Evolutionary conservation across 1,140 invertebrate species (phyloP), one percentile per base, ranked within the genome.

Genomic region (Atta texana): DNA sequence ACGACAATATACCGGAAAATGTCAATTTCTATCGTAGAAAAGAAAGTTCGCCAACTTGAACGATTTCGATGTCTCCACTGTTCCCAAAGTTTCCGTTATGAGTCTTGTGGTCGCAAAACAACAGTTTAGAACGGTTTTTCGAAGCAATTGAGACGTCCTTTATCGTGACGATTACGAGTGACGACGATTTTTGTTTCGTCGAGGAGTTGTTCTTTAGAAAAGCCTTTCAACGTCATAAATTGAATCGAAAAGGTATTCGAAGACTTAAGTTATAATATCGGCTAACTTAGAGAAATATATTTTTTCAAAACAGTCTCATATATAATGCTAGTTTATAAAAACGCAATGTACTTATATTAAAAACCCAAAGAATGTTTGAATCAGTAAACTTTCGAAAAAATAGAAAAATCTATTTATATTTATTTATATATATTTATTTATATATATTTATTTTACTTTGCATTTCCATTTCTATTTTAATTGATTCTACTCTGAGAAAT

Each of bases 41-140:
- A 39, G 74, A 85, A 89, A 89, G 72, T 89, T 57, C 18, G 78
- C 39, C 12, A 78, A 88, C 75, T 87, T 88, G 44, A 76, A 71
- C 31, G 51, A 85, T 66, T 85, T 76, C 59, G 81, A 76, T 64
- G 39, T 34, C 74, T 49, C 49, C 34, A 28, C 14, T 21, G 57
- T 39, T 10, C 51, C 2, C 8, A 6, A 57, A 85, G 87, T 85
- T 89, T 88, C 28, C 72, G 78, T 18, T 59, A 64, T 57, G 55
- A 82, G 51, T 44, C 21, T 57, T 14, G 68, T 2, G 31, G 63
- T 53, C 68, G 24, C 44, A 31, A 71, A 53, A 55, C 74, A 69
- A 85, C 34, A 34, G 24, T 85, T 85, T 74, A 31, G 24, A 24
- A 8, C 59, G 24, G 55, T 64, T 59, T 61, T 2, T 68, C 39